Evolutionary conservation across 2,888 invertebrate genomes (phyloP).

Genomic region (Eumerus sabulonum): DNA sequence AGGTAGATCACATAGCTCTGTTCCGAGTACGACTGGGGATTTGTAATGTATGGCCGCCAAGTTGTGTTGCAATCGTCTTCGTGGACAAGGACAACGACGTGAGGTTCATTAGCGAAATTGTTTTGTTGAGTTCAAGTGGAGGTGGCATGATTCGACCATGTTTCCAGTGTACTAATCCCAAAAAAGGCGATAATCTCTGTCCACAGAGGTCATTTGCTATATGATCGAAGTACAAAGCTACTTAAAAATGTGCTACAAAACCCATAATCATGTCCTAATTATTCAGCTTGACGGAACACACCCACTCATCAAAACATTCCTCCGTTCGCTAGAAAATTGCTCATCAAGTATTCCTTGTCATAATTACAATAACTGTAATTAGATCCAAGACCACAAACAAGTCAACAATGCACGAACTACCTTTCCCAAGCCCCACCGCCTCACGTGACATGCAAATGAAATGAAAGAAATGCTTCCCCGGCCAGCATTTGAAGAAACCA

Average conservation of each 20-base stretch:
- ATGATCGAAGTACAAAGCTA: too few species aligned
- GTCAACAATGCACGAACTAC: conserved; percentile 1
- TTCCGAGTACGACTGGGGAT: conserved; percentile 36
- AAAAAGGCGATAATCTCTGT: too few species aligned
- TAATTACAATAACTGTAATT: conserved; percentile 60
- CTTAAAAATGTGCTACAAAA: too few species aligned
- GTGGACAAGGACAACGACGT: not conserved
- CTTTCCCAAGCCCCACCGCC: conserved; percentile 11
- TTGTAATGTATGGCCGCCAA: conserved; percentile 29
- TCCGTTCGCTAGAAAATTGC: too few species aligned
- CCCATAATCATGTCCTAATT: too few species aligned
- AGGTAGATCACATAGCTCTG: conserved; percentile 56
- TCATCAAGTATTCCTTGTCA: conserved; percentile 38
- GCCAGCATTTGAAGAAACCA: conserved; percentile 23
- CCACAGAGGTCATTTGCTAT: too few species aligned
- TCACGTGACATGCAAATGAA: conserved; percentile 47
- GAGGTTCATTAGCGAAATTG: not conserved
- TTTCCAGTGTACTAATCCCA: too few species aligned
- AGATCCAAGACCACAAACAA: conserved; percentile 56
- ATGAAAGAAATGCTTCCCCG: conserved; percentile 13
- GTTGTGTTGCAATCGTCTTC: conserved; percentile 16
- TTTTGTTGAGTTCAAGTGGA: not conserved
- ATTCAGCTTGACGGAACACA: too few species aligned
- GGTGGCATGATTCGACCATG: too few species aligned
- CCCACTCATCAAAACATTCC: too few species aligned